Base-by-base conservation (phyloP, 1,140 invertebrate genomes). In the Drosophila jambulina region DNA sequence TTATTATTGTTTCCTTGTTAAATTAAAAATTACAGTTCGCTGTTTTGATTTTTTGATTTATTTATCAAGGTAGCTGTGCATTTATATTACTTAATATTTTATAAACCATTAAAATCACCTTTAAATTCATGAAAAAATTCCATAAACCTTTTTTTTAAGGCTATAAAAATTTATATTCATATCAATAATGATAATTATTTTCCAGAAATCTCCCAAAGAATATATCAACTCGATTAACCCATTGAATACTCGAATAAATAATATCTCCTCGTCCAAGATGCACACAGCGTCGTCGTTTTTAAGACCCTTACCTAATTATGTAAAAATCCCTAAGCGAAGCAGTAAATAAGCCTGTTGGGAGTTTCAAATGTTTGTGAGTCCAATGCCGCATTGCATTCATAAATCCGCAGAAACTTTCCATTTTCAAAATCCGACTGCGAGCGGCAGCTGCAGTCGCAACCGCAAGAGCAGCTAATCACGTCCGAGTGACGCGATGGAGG, bases 381-480 rank as follows among this genome's bases (percentile, higher is more conserved):
- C 56, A 29, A 29, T 43, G 60, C 32, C 51, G 67, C 46, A 51
- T 45, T 40, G 54, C 51, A 74, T 75, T 74, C 65, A 62, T 74
- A 74, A 48, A 65, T 58, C 45, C 54, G 21, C 36, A 42, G 36
- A 49, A 57, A 75, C 62, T 71, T 71, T 71, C 69, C 62, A 57
- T 67, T 67, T 67, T 71, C 51, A 40, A 68, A 80, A 67, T 48
- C 45, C 19, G 45, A 80, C 60, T 32, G 29, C 19, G 29, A 71
- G 59, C 27, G 38, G 61, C 74, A 75, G 53, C 71, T 58, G 59
- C 36, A 46, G 49, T 32, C 54, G 42, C 63, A 36, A 4, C 67
- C 75, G 61, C 65, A 36, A 13, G 12, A 25, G 21, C 53, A 77
- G 62, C 77, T 71, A 56, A 80, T 72, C 68, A 77, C 71, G 64